Conservation (phyloP, 2,113 vertebrate species). For the Sturnira hondurensis region DNA sequence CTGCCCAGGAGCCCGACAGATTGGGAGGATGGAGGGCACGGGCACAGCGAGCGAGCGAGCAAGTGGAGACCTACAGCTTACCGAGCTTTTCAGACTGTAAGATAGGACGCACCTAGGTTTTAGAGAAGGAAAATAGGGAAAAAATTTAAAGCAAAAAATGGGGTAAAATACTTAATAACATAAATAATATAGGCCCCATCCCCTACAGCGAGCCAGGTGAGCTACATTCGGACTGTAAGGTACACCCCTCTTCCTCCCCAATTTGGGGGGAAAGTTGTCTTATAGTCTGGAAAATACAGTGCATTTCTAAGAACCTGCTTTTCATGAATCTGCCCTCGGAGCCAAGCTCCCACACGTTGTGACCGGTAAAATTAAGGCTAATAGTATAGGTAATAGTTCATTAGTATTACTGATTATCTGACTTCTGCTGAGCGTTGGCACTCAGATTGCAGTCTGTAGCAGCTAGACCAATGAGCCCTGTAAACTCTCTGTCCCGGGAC, state of each 20-base stretch:
- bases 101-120: too few species aligned
- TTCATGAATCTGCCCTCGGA: accelerated
- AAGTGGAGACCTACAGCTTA: not conserved
- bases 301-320: not conserved
- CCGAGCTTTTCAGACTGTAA: too few species aligned
- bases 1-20: not conserved
- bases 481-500: not conserved
- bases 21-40: not conserved
- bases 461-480: not conserved
- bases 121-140: too few species aligned
- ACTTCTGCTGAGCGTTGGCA: not conserved
- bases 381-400: not conserved
- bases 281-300: too few species aligned
- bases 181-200: too few species aligned
- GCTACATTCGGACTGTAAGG: too few species aligned
- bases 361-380: not conserved
- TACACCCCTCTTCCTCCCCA: too few species aligned
- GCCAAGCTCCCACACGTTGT: not conserved
- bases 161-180: too few species aligned
- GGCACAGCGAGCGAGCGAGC: accelerated
- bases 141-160: too few species aligned
- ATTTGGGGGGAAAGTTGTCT: too few species aligned
- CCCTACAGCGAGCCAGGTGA: too few species aligned
- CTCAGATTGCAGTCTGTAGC: not conserved
- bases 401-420: not conserved